Base-by-base conservation (phyloP, 23 tunicate genomes). In the Halocynthia roretzi region DNA sequence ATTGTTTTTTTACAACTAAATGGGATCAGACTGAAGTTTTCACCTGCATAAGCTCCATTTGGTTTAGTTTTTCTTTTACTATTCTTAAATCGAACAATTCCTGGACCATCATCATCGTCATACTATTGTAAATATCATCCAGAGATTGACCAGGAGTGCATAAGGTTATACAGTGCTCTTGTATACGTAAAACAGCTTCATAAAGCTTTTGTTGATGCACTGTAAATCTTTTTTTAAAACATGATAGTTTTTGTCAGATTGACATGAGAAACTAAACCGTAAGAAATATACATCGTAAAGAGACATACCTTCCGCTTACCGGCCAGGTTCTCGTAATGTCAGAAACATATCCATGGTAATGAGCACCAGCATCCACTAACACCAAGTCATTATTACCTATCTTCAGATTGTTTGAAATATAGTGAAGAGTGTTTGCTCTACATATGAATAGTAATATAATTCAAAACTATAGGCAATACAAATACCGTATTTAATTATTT, bases 321-420 rank as follows among this genome's bases (percentile, higher is more conserved):
- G 97, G 97, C 90, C 90, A 91, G 14, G 97, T 91, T 52, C 97
- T 67, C 14, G 97, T 85, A 21, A 91, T 53, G 66, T 91, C 97
- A 71, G 97, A 90, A 8, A 83, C 87, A 82, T 91, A 91, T 48
- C 97, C 97, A 75, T 91, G 87, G 77, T 78, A 85, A 53, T 85
- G 85, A 22, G 91, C 90, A 50, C 97, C 97, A 20, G 91, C 91
- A 67, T 91, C 97, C 10, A 91, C 97, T 62, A 91, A 56, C 53
- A 91, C 97, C 81, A 91, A 71, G 20, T 84, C 80, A 19, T 91
- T 91, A 64, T 85, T 84, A 7, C 70, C 73, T 6, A 91, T 77
- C 7, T 73, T 81, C 56, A 82, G 91, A 61, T 91, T 65, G 82
- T 91, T 91, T 72, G 10, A 9, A 44, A 91, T 80, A 80, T 91